Evolutionary conservation across 2,113 vertebrate species (phyloP), one percentile per base, ranked within the genome.

Genomic region (Monarcha castaneiventris): DNA sequence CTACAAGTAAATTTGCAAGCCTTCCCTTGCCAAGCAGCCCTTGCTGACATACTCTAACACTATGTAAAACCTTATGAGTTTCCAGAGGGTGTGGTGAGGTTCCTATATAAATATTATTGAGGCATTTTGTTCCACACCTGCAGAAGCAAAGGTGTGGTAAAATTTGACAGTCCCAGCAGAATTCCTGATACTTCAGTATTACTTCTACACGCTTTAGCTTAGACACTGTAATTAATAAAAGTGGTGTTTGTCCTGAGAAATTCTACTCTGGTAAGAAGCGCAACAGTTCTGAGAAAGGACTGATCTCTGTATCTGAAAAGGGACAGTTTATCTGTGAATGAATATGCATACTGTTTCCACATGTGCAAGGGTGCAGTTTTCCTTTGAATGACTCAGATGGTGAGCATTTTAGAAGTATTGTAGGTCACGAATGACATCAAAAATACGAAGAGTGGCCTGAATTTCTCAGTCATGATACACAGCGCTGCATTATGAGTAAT

Each of bases 81-180:
- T 29, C 91, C 81, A 93, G 88, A 87, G 89, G 95, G 95, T 84
- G 95, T 89, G 95, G 95, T 78, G 27, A 81, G 21, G 32, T 84
- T 95, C 88, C 64, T 90, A 30, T 35, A 4, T 81, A 92, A 90
- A 80, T 90, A 84, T 88, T 84, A 56, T 91, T 37, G 72, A 96
- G 33, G 61, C 41, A 68, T 87, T 94, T 92, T 89, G 30, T 79
- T 94, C 89, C 86, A 90, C 27, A 2, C 87, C 93, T 96, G 89
- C 48, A 63, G 86, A 95, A 80, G 62, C 29, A 81, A 84, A 96
- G 93, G 96, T 68, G 95, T 94, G 95, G 95, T 93, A 75, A 88
- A 79, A 62, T 85, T 52, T 73, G 78, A 85, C 54, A 69, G 46
- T 52, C 13, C 64, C 54, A 79, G 73, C 76, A 78, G 56, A 81